Evolutionary conservation across 2,113 vertebrate species (phyloP).

Genomic region (Anas platyrhynchos): DNA sequence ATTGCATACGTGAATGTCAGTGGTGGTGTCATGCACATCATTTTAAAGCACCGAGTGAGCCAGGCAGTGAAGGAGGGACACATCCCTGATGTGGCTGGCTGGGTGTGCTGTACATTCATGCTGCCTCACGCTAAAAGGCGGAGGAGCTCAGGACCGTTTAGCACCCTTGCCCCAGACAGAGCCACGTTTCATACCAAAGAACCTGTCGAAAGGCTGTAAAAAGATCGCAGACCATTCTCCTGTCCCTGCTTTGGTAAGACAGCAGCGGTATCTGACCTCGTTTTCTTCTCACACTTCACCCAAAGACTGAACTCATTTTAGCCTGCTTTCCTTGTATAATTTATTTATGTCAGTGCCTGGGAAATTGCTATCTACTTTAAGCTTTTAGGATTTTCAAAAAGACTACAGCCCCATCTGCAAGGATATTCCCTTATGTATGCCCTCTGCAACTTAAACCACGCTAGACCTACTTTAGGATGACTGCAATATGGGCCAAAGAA

Average conservation of each 20-base stretch:
- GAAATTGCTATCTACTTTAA: conserved; percentile 47
- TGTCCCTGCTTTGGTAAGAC: not conserved
- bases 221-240: not conserved
- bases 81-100: not conserved
- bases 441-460: conserved; percentile 4
- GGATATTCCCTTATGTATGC: conserved; percentile 29
- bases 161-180: not conserved
- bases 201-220: not conserved
- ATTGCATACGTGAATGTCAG: not conserved
- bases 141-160: not conserved
- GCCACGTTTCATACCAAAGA: not conserved
- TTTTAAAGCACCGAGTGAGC: not conserved
- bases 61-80: not conserved
- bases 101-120: not conserved
- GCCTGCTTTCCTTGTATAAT: conserved; percentile 20
- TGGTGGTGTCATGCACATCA: not conserved
- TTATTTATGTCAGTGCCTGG: conserved; percentile 45
- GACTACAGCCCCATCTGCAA: not conserved
- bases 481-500: conserved; percentile 14
- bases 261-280: not conserved
- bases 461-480: conserved; percentile 53
- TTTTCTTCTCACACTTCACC: not conserved
- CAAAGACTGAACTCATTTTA: not conserved
- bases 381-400: conserved; percentile 35
- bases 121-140: not conserved